These are phyloP conservation scores for Lissonota sp. DNA, from an alignment of 2,888 invertebrate species.

Conservation along the genomic window DNA sequence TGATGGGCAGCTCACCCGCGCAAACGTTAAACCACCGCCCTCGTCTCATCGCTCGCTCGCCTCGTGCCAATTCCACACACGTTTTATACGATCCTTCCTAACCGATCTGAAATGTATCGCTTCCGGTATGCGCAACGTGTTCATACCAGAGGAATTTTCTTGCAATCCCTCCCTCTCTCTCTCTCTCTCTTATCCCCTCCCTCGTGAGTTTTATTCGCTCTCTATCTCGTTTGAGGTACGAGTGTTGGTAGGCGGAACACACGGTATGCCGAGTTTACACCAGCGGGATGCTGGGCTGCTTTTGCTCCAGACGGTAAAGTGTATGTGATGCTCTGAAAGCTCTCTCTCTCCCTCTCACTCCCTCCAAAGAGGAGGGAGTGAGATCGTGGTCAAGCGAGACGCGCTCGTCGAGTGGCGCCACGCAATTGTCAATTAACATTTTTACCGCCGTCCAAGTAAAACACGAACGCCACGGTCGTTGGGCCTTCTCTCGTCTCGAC, in stretches of 20 bases:
- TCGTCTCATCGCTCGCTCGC: conserved; percentile 22
- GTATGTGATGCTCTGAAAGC: too few relatives aligned
- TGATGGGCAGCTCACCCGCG: too few relatives aligned
- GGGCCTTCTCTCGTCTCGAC: too few relatives aligned
- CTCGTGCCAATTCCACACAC: conserved; percentile 33
- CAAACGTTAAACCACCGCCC: background rate
- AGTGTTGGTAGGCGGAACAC: conserved; percentile 51
- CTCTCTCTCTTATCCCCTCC: background rate
- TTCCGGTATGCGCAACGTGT: conserved; percentile 50
- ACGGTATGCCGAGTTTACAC: conserved; percentile 40
- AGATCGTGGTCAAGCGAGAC: conserved; percentile 67
- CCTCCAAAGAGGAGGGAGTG: background rate
- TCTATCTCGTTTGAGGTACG: background rate
- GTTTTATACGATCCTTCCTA: conserved; percentile 11
- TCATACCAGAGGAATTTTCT: conserved; percentile 46
- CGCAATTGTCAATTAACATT: conserved; percentile 83
- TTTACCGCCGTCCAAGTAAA: conserved; percentile 80
- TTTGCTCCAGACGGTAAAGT: conserved; percentile 36
- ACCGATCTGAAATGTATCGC: conserved; percentile 46
- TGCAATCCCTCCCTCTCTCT: conserved; percentile 24
- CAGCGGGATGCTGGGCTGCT: background rate
- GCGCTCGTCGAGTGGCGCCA: conserved; percentile 77
- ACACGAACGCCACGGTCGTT: conserved; percentile 69
- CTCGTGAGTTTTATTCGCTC: conserved; percentile 5
- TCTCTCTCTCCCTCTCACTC: conserved; percentile 32